Conservation (phyloP, 2,797 vertebrate genomes). For the Cyclopterus lumpus region DNA sequence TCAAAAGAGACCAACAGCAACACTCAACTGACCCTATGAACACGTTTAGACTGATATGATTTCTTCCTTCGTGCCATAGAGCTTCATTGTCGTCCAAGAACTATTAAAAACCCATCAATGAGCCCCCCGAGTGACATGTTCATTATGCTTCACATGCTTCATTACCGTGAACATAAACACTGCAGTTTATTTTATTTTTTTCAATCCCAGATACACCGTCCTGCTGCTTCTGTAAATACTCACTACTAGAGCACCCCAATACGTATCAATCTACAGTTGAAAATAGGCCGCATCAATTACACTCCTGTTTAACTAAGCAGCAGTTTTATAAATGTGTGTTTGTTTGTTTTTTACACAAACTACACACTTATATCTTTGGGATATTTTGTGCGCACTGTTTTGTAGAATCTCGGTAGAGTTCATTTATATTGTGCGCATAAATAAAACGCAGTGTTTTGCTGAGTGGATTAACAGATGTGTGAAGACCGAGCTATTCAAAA, state of each 20-base stretch:
- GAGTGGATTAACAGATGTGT: not conserved
- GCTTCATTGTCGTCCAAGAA: not conserved
- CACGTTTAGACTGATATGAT: not conserved
- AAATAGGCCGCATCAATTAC: not conserved
- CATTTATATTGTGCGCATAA: not conserved
- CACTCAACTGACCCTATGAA: not conserved
- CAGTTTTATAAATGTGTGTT: not conserved
- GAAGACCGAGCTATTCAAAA: not conserved
- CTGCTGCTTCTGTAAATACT: not conserved
- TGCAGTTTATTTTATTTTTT: not conserved
- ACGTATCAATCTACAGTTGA: not conserved
- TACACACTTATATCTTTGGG: not conserved
- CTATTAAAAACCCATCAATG: not conserved
- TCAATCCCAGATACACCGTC: not conserved
- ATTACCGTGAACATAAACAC: conserved; percentile 5
- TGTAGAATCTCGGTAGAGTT: not conserved
- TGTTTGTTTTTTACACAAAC: not conserved
- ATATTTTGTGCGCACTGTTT: not conserved
- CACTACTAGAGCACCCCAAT: not conserved
- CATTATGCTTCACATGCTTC: not conserved
- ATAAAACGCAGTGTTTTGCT: not conserved
- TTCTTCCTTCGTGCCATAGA: not conserved
- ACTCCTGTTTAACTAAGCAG: not conserved
- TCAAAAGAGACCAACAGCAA: not conserved
- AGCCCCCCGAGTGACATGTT: not conserved